Conservation (phyloP, 2,888 invertebrate genomes). For the Copidosoma aretas region DNA sequence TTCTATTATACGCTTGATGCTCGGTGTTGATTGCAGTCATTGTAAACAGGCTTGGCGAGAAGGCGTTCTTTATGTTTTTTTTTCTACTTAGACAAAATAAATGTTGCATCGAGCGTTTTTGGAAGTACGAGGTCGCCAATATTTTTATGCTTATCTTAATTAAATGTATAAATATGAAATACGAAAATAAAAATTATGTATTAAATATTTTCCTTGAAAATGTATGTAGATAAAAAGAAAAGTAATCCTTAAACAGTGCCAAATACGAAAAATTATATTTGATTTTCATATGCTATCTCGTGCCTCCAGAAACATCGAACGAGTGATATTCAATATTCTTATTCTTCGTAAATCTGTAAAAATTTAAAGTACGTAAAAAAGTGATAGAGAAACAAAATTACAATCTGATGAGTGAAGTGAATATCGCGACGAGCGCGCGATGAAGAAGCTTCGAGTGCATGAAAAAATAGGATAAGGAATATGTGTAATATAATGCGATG, state of each 20-base stretch:
- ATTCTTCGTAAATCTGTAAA: conserved; percentile 22
- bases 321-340: conserved; percentile 22
- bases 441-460: conserved; percentile 20
- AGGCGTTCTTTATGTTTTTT: conserved; percentile 13
- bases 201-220: no score
- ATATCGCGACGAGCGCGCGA: conserved; percentile 31
- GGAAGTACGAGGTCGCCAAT: no score
- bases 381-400: conserved; percentile 9
- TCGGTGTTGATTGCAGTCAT: conserved; percentile 38
- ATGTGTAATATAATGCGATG: conserved; percentile 46
- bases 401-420: conserved; percentile 13
- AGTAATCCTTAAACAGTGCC: background rate
- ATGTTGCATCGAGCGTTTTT: conserved; percentile 17
- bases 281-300: conserved; percentile 6
- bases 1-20: conserved; percentile 30
- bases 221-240: no score
- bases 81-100: conserved; percentile 24
- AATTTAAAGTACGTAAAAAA: conserved; percentile 11
- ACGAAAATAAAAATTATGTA: no score
- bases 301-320: conserved; percentile 10
- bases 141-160: no score
- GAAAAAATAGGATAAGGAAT: conserved; percentile 36
- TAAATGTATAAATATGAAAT: no score
- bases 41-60: conserved; percentile 25
- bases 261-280: conserved; percentile 5